Conservation (phyloP, 2,888 invertebrate species). For the Agapostemon virescens region DNA sequence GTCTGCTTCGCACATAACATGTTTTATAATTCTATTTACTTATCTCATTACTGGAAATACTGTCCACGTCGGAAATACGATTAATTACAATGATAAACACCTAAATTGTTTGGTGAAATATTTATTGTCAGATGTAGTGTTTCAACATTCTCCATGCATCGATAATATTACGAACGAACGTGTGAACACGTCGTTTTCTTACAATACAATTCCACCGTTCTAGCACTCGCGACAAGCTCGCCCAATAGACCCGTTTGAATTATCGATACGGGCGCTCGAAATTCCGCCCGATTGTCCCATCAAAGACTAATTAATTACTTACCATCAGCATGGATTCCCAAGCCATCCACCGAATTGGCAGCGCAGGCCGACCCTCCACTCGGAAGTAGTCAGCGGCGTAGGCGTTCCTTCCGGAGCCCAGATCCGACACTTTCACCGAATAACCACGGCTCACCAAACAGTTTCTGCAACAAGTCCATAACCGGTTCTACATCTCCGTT, state of each 20-base stretch:
- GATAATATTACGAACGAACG: no score
- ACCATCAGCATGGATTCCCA: slow-evolving; percentile 91
- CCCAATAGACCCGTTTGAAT: background rate
- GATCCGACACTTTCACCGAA: slow-evolving; percentile 88
- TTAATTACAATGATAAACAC: no score
- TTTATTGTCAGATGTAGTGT: no score
- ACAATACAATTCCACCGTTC: background rate
- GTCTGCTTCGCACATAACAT: no score
- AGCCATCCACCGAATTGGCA: slow-evolving; percentile 94
- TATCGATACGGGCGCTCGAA: background rate
- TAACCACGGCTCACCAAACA: slow-evolving; percentile 90
- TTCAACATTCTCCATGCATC: no score
- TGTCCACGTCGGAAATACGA: no score
- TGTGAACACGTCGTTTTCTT: background rate
- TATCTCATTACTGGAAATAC: no score
- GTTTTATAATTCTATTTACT: no score
- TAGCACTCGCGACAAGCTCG: background rate
- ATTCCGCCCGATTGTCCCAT: background rate
- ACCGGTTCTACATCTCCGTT: background rate
- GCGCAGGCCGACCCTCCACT: slow-evolving; percentile 85
- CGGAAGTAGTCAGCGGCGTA: slow-evolving; percentile 91
- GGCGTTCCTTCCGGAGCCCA: slow-evolving; percentile 87
- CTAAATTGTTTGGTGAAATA: no score
- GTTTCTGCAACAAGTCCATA: slow-evolving; percentile 83
- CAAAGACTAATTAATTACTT: slow-evolving; percentile 73